A percentile compares a stretch with the other conserved stretches of the same genome.
phyloP scores from a whole-genome alignment of 2,797 vertebrate genomes.

The Alexandromys oeconomus region DNA sequence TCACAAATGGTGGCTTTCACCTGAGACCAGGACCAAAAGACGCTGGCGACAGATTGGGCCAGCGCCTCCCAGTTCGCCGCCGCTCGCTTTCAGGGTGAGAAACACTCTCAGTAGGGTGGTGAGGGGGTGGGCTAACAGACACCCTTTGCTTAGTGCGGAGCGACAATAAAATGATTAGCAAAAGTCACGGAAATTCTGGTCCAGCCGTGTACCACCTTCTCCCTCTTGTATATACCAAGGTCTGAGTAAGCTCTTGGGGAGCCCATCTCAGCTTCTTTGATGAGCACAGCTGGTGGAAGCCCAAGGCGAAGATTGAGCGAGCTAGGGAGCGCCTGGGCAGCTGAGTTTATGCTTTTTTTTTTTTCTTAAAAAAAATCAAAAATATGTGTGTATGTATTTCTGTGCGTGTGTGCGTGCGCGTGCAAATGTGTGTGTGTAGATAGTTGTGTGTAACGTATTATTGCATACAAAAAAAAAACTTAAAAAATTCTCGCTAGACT shows the following conservation, averaged over 20 bases:
- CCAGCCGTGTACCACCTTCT: background rate
- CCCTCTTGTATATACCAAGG: constrained; percentile 30
- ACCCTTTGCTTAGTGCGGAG: constrained; percentile 36
- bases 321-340: background rate
- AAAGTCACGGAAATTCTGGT: constrained; percentile 63
- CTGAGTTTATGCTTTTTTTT: constrained; percentile 46
- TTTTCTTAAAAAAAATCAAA: background rate
- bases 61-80: constrained; percentile 20
- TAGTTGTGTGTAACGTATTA: constrained; percentile 73
- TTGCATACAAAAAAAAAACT: constrained; percentile 56
- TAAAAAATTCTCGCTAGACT: constrained; percentile 47
- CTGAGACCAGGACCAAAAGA: background rate
- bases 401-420: constrained; percentile 3
- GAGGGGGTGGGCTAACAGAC: background rate
- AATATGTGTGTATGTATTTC: constrained; percentile 31
- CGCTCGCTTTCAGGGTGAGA: constrained; percentile 23
- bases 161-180: constrained; percentile 53
- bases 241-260: constrained; percentile 39
- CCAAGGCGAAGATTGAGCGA: background rate
- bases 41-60: background rate
- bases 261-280: background rate
- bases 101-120: background rate
- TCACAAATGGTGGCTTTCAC: constrained; percentile 40
- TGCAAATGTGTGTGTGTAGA: constrained; percentile 66
- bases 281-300: constrained; percentile 65